phyloP scores from a whole-genome alignment of 2,797 vertebrate species.

The Mustela erminea region DNA sequence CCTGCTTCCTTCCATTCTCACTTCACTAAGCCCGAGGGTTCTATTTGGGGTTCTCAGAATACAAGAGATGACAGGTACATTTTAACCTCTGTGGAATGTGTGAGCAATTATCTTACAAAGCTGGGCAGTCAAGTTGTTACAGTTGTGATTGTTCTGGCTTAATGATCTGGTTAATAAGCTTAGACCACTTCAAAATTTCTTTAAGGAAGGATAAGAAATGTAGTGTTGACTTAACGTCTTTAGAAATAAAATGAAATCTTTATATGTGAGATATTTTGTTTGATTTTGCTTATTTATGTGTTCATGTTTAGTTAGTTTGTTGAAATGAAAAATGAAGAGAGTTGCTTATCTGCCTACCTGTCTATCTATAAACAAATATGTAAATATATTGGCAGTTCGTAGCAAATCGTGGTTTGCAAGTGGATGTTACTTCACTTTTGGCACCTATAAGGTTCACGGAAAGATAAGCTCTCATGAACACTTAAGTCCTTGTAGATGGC shows the following conservation, averaged over 20 bases:
- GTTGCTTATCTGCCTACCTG: background rate
- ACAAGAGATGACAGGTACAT: background rate
- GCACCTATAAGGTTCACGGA: background rate
- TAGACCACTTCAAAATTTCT: background rate
- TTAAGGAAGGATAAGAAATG: background rate
- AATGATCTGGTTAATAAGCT: background rate
- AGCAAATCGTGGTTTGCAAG: background rate
- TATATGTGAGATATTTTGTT: background rate
- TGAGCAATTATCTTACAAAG: background rate
- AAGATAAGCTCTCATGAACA: background rate
- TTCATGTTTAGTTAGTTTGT: background rate
- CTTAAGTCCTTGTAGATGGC: background rate
- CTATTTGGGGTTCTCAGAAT: background rate
- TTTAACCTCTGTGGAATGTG: background rate
- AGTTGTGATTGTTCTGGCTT: background rate
- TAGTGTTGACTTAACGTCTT: background rate
- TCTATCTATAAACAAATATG: background rate
- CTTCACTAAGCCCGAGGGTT: background rate
- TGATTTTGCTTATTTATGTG: background rate
- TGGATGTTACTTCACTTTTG: background rate
- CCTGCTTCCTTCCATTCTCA: accelerated
- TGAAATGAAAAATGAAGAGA: background rate
- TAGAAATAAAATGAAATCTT: background rate
- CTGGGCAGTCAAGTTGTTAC: background rate
- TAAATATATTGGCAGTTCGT: background rate